Evolutionary conservation across 2,113 vertebrate genomes (phyloP), one percentile per base, ranked within the genome.

Genomic region (Elanoides forficatus): DNA sequence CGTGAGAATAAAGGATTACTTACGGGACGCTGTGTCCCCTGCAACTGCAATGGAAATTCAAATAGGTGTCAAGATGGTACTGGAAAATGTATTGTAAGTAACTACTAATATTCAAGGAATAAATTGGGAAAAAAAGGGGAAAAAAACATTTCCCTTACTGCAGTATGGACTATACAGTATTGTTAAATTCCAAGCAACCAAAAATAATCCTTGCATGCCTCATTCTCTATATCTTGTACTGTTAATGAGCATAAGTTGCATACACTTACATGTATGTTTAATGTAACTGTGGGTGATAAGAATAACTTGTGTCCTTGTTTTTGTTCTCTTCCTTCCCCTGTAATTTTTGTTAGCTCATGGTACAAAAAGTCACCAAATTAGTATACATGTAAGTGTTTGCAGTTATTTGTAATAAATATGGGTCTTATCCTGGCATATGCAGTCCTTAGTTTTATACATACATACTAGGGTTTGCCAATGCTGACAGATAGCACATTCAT

Each of bases 61-160:
- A 81, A 97, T 7, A 98, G 98, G 81, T 99, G 99, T 91, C 98
- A 99, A 36, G 99, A 99, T 29, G 97, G 92, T 80, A 98, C 99
- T 2, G 99, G 99, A 90, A 98, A 87, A 94, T 99, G 99, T 82
- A 97, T 99, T 96, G 99, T 99, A 98, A 99, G 99, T 98, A 97
- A 62, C n/a, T 25, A 42, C 29, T 50, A 79, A 32, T 29, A 22
- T 60, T 52, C 21, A 52, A 52, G 78, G 34, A 73, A 73, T 43
- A 5, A 81, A n/a, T 50, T 27, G 55, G 55, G 13, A 9, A 38
- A 38, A 91, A 36, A 73, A n/a, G 11, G 13, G 27, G 16, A 12
- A 23, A 66, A 84, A 55, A 14, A 0, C 4, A 26, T 22, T 55
- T 68, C 11, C 29, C 48, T 74, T 76, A 43, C 30, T 73, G 52